Percentiles rank a stretch among this genome's conserved stretches.
Conservation (phyloP, 2,888 invertebrate genomes). For the Axea sp. region DNA sequence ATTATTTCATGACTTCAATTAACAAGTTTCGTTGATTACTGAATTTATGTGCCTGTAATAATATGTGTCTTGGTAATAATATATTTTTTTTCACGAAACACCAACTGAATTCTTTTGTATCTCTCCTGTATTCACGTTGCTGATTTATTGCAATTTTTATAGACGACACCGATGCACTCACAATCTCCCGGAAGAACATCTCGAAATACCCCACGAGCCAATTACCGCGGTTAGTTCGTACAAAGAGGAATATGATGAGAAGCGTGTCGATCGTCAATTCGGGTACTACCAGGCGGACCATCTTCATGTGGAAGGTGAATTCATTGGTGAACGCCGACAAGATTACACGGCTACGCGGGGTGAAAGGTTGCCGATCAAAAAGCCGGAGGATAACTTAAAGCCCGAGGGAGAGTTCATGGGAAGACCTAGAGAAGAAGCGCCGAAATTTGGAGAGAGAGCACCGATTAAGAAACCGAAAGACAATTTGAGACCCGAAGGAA, state of each 20-base stretch:
- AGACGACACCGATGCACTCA: constrained; percentile 93
- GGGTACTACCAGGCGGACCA: constrained; percentile 85
- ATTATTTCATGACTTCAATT: no score
- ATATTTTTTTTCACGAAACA: no score
- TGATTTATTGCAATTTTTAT: constrained; percentile 70
- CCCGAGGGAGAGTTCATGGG: constrained; percentile 80
- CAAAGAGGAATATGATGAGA: constrained; percentile 84
- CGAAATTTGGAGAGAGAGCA: constrained; percentile 66
- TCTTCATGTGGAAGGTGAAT: constrained; percentile 85
- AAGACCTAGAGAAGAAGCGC: constrained; percentile 67
- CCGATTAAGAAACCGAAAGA: constrained; percentile 71
- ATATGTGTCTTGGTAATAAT: no score
- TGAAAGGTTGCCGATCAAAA: constrained; percentile 78
- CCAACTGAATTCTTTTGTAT: no score
- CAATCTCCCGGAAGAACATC: constrained; percentile 78
- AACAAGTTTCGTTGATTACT: no score
- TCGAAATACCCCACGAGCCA: constrained; percentile 72
- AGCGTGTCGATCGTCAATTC: constrained; percentile 83
- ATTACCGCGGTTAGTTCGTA: constrained; percentile 81
- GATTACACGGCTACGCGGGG: constrained; percentile 80
- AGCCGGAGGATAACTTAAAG: constrained; percentile 81
- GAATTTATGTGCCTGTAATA: no score
- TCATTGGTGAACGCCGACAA: constrained; percentile 80
- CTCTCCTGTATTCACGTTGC: no score
- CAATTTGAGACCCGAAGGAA: constrained; percentile 82